Percentiles rank a stretch among this genome's conserved stretches.
Conservation (phyloP, 92 coral and sea anemone species). For the Umimayanthus kanabou region DNA sequence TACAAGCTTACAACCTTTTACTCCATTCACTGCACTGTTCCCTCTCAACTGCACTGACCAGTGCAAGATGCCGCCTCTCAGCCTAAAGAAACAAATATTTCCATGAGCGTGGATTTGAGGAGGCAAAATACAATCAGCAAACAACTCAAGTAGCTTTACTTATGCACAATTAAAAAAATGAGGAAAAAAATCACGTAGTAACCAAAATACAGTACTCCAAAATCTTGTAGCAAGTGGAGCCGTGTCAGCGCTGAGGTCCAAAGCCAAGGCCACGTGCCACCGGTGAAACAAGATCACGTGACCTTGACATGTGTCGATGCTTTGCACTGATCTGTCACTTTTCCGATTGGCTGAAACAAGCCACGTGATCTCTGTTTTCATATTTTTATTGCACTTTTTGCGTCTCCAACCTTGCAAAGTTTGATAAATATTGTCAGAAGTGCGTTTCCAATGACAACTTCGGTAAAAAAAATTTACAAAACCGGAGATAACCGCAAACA, state of each 20-base stretch:
- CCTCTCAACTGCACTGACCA: slow-evolving; percentile 48
- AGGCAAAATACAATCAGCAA: slow-evolving; percentile 7
- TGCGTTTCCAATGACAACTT: background rate
- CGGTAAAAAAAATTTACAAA: background rate
- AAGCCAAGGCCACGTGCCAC: slow-evolving; percentile 98
- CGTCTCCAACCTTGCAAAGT: background rate
- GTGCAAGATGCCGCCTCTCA: slow-evolving; percentile 47
- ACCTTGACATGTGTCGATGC: slow-evolving; percentile 82
- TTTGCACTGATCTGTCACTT: background rate
- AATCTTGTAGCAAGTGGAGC: slow-evolving; percentile 43
- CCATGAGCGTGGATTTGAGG: slow-evolving; percentile 51
- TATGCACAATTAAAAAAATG: slow-evolving; percentile 5
- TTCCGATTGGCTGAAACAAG: slow-evolving; percentile 14
- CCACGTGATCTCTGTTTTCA: background rate
- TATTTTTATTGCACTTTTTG: background rate
- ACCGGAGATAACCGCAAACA: background rate
- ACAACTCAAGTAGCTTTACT: slow-evolving; percentile 9
- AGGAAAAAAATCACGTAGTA: slow-evolving; percentile 34
- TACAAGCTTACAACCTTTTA: slow-evolving; percentile 69
- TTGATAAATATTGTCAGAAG: background rate
- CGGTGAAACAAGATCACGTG: slow-evolving; percentile 95
- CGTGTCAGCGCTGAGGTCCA: slow-evolving; percentile 65
- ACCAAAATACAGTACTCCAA: slow-evolving; percentile 39
- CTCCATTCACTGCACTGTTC: slow-evolving; percentile 87
- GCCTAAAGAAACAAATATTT: slow-evolving; percentile 45